phyloP scores from a whole-genome alignment of 2,113 vertebrate species.

The Trochalopteron elliotii region DNA sequence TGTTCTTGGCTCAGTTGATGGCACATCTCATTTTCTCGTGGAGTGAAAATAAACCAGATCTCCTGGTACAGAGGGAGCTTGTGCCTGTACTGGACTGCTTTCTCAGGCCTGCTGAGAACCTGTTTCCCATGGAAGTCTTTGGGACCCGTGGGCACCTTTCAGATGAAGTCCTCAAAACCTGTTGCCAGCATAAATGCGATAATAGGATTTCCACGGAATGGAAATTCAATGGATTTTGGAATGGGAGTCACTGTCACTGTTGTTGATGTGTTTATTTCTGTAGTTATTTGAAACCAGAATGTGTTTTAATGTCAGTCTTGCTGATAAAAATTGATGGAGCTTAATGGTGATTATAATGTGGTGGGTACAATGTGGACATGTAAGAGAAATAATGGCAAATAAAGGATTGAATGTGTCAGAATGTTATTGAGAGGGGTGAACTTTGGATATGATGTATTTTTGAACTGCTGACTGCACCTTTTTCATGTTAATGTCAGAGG shows the following conservation, averaged over 20 bases:
- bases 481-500: neutral
- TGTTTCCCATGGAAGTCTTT: neutral
- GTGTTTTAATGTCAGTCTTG: neutral
- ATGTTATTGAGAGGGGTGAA: neutral
- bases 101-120: neutral
- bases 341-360: neutral
- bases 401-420: neutral
- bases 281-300: neutral
- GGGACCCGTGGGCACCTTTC: neutral
- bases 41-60: neutral
- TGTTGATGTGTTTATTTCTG: neutral
- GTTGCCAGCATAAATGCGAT: neutral
- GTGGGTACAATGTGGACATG: rapidly evolving
- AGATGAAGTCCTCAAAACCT: neutral
- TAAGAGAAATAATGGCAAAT: neutral
- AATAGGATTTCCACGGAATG: neutral
- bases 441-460: neutral
- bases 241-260: neutral
- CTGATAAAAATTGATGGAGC: neutral
- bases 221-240: neutral
- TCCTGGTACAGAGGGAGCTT: neutral
- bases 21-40: conserved; percentile 1
- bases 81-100: neutral
- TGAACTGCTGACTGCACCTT: neutral
- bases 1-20: neutral